Conservation (phyloP, 2,888 invertebrate genomes). For the Creontiades dilutus region DNA sequence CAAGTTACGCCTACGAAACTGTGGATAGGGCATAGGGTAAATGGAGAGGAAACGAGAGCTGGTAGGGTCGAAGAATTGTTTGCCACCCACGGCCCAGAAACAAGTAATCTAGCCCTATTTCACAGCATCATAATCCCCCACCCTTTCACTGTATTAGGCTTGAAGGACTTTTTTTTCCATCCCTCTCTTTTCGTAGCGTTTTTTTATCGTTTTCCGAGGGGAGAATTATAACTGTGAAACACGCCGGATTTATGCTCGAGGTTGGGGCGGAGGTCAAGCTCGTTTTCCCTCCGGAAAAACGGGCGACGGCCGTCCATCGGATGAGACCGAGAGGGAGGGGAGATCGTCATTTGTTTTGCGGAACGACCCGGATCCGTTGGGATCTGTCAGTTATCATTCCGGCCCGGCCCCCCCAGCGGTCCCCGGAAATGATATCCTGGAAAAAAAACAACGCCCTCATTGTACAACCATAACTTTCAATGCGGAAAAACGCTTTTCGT, state of each 20-base stretch:
- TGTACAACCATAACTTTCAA: too few relatives aligned
- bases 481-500: too few relatives aligned
- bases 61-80: not conserved
- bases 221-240: constrained; percentile 54
- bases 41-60: constrained; percentile 63
- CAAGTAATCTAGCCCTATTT: constrained; percentile 70
- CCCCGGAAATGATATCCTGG: too few relatives aligned
- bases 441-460: too few relatives aligned
- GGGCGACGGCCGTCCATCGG: not conserved
- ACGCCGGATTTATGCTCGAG: constrained; percentile 15
- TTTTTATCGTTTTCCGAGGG: constrained; percentile 48
- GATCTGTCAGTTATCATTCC: constrained; percentile 16
- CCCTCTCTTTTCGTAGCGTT: constrained; percentile 1
- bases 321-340: not conserved
- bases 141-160: constrained; percentile 54
- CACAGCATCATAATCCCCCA: constrained; percentile 65
- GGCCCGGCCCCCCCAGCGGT: not conserved
- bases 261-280: not conserved
- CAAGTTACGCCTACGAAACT: constrained; percentile 56
- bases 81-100: constrained; percentile 26
- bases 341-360: constrained; percentile 2
- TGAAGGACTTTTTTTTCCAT: constrained; percentile 11
- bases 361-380: constrained; percentile 25
- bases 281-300: not conserved
- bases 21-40: not conserved